These are phyloP conservation scores for Dusona sp. DNA, from an alignment of 2,888 invertebrate genomes.

Conservation along the genomic window DNA sequence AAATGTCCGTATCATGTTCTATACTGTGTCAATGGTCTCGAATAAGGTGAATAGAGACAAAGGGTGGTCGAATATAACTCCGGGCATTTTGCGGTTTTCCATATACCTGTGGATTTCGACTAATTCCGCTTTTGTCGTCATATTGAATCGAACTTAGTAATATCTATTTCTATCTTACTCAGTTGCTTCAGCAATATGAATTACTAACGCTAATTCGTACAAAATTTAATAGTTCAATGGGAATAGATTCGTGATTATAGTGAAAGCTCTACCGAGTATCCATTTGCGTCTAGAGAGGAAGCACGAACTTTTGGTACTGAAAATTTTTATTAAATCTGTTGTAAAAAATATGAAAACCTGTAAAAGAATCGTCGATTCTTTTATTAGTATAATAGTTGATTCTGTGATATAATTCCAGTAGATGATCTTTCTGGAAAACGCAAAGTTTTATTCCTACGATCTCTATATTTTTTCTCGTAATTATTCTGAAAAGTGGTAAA, in stretches of 20 bases:
- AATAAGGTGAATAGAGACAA: background rate
- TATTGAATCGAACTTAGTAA: background rate
- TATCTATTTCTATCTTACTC: background rate
- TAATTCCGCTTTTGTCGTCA: too few species aligned
- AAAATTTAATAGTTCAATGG: background rate
- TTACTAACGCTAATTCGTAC: background rate
- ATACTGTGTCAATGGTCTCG: background rate
- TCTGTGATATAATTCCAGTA: background rate
- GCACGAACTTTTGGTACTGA: background rate
- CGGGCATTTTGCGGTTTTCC: constrained; percentile 4
- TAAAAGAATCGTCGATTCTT: background rate
- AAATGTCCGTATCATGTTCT: background rate
- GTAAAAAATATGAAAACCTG: background rate
- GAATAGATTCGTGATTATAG: background rate
- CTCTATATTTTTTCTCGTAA: background rate
- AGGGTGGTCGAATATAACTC: background rate
- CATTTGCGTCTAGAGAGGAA: background rate
- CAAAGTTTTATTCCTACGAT: background rate
- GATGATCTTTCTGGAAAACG: background rate
- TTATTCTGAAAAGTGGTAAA: background rate
- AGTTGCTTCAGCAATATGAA: background rate
- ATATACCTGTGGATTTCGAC: background rate
- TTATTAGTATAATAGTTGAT: background rate
- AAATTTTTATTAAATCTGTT: background rate
- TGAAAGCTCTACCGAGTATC: background rate